Evolutionary conservation across 2,797 vertebrate genomes (phyloP).

Genomic region (Spinibarbus caldwelli): DNA sequence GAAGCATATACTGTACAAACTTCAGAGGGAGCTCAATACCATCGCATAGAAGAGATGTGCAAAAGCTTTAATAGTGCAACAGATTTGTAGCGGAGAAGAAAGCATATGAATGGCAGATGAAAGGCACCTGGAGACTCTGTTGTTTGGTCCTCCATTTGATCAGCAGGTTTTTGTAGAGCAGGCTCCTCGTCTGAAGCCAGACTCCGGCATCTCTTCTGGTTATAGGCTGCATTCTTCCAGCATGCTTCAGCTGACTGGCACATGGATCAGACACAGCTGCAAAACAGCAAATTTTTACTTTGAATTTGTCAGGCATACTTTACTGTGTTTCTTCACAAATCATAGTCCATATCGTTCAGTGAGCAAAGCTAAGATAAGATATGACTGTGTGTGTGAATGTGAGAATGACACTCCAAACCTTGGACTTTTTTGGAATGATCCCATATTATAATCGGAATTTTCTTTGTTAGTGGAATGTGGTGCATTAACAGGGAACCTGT

Average conservation of each 20-base stretch:
- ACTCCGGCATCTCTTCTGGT: constrained; percentile 77
- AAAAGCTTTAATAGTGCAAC: not conserved
- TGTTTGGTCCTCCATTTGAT: constrained; percentile 88
- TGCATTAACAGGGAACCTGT: not conserved
- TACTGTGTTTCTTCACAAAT: not conserved
- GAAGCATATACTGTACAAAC: not conserved
- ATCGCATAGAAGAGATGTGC: not conserved
- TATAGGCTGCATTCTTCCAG: constrained; percentile 70
- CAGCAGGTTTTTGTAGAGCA: constrained; percentile 88
- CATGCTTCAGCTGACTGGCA: constrained; percentile 71
- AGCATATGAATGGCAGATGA: not conserved
- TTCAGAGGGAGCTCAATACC: not conserved
- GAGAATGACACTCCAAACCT: not conserved
- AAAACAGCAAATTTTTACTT: constrained; percentile 14
- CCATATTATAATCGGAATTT: not conserved
- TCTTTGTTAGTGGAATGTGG: not conserved
- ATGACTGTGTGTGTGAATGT: not conserved
- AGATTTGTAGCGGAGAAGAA: not conserved
- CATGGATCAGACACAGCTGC: constrained; percentile 72
- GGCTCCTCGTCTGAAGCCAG: constrained; percentile 81
- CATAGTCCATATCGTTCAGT: not conserved
- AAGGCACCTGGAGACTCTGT: constrained; percentile 82
- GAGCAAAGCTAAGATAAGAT: not conserved
- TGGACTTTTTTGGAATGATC: not conserved
- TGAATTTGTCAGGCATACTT: not conserved